Base-by-base conservation (phyloP, 2,888 invertebrate species). In the Apantesis nais region DNA sequence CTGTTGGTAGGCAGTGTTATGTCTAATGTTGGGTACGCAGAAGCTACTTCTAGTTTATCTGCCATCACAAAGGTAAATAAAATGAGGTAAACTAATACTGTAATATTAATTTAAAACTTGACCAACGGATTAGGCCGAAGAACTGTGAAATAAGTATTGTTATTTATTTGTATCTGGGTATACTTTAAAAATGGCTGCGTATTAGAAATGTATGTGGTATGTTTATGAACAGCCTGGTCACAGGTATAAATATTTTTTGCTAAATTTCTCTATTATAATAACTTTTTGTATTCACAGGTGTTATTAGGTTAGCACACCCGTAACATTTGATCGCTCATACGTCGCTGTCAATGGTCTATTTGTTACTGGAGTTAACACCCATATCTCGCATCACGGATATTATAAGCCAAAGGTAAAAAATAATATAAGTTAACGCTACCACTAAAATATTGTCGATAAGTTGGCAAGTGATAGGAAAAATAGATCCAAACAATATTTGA, bases 271-370 rank as follows among this genome's bases (percentile, higher is more conserved):
- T 14, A 12, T 25, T n/a, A 14, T 25, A 14, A 55, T 14, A 39
- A 16, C n/a, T 37, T 52, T 68, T 39, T 9, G 0, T 39, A 29
- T n/a, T n/a, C 31, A 81, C 95, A 93, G 93, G 91, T 93, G 0
- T 71, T 93, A 16, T 93, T 98, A 61, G 96, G 96, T 0, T 97
- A 97, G 93, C 97, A 97, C 82, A 94, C 92, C 22, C 96, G 96
- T 1, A 78, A 92, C 81, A 0, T 96, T 96, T 92, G 86, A 92
- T 22, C 96, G 97, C 52, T 95, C 86, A 2, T 93, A 88, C 66
- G 78, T 86, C 1, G 93, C 90, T 34, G 82, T 94, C 31, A 93
- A 93, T 71, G 86, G 87, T 65, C 73, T 91, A 22, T 92, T 93
- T 0, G 67, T 90, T 41, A 89, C 89, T 39, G 94, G 94, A 0